Evolutionary conservation across 2,797 vertebrate genomes (phyloP).

Genomic region (Phaenicophaeus curvirostris): DNA sequence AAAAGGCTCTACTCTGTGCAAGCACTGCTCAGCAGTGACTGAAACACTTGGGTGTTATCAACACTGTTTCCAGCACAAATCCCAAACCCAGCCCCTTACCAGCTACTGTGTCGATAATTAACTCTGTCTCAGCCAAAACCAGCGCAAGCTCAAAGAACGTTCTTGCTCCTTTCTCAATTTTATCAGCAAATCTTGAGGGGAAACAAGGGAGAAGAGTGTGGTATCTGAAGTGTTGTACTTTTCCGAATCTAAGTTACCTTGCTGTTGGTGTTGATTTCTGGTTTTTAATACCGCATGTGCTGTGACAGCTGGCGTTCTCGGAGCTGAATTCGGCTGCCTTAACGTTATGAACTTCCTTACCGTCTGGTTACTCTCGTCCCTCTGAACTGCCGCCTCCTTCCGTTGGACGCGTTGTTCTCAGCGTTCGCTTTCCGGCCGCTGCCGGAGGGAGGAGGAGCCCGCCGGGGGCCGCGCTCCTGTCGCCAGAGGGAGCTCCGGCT

Average conservation of each 20-base stretch:
- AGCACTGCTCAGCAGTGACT: too few species aligned
- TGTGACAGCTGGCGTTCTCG: background rate
- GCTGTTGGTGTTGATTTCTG: accelerated
- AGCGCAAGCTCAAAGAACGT: background rate
- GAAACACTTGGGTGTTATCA: too few species aligned
- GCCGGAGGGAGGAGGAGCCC: too few species aligned
- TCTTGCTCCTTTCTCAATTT: background rate
- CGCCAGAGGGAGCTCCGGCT: background rate
- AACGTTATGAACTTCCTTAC: background rate
- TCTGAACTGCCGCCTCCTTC: background rate
- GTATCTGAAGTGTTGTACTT: background rate
- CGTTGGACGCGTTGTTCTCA: background rate
- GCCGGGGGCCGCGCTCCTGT: background rate
- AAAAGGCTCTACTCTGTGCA: too few species aligned
- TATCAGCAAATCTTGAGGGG: background rate
- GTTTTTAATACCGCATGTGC: background rate
- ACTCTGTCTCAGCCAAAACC: too few species aligned
- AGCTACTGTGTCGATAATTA: too few species aligned
- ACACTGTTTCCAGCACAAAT: too few species aligned
- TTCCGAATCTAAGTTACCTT: background rate
- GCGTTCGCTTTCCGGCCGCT: too few species aligned
- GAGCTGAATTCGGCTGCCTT: background rate
- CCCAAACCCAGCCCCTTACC: too few species aligned
- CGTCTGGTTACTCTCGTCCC: background rate
- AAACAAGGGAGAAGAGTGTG: background rate